Conservation (phyloP, 2,113 vertebrate species). For the Apeltes quadracus region DNA sequence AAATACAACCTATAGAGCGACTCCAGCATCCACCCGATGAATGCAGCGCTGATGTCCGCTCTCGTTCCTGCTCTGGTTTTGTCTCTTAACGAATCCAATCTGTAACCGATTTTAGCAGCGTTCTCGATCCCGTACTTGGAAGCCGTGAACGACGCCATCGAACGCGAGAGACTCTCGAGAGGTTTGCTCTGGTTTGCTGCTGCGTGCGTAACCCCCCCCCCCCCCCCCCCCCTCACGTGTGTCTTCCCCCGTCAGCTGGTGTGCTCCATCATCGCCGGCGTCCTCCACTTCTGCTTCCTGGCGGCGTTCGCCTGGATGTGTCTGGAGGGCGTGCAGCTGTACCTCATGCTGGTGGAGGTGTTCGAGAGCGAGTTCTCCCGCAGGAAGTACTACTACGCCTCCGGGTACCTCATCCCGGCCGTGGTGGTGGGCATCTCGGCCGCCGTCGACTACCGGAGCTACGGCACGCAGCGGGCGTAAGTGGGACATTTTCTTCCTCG, state of each 20-base stretch:
- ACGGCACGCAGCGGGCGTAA: slow-evolving; percentile 94
- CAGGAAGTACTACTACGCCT: slow-evolving; percentile 95
- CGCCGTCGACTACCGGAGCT: slow-evolving; percentile 96
- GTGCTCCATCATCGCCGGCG: slow-evolving; percentile 94
- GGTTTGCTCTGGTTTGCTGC: neutral
- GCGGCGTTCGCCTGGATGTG: slow-evolving; percentile 99
- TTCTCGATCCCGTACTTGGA: too few relatives aligned
- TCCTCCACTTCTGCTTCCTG: slow-evolving; percentile 98
- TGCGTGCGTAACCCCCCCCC: slow-evolving; percentile 2
- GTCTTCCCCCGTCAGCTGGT: slow-evolving; percentile 84
- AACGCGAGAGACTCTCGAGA: too few relatives aligned
- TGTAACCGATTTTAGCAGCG: too few relatives aligned
- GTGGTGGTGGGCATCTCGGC: slow-evolving; percentile 94
- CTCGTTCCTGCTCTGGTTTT: too few relatives aligned
- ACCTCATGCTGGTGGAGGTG: slow-evolving; percentile 98
- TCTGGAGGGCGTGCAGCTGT: slow-evolving; percentile 97
- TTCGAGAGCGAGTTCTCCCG: slow-evolving; percentile 99
- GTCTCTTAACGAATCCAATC: too few relatives aligned
- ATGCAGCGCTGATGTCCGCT: too few relatives aligned
- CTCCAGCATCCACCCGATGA: too few relatives aligned
- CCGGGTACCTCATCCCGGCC: slow-evolving; percentile 94
- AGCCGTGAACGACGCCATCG: too few relatives aligned
- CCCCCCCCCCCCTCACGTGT: slow-evolving; percentile 4
- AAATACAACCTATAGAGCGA: too few relatives aligned
- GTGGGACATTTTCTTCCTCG: slow-evolving; percentile 85